phyloP scores from a whole-genome alignment of 2,797 vertebrate genomes.

The Synaphobranchus kaupii region DNA sequence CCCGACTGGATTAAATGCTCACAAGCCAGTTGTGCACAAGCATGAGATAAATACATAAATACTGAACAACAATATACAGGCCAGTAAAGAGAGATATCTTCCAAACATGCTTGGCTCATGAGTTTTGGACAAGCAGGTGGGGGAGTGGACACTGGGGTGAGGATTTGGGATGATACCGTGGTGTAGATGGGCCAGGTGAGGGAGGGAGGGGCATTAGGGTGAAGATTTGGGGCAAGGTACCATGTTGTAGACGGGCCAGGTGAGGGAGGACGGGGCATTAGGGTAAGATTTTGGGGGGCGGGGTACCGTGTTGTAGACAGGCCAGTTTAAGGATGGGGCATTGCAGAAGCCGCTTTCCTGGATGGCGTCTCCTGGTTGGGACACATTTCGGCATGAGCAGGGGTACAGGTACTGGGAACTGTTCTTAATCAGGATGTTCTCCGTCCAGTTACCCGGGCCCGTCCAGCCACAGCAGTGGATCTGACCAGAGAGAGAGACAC shows the following conservation, averaged over 20 bases:
- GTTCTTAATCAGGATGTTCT: slow-evolving; percentile 73
- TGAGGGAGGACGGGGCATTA: not conserved
- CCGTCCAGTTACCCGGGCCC: slow-evolving; percentile 80
- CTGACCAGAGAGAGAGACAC: slow-evolving; percentile 55
- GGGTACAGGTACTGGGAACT: slow-evolving; percentile 64
- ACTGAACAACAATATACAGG: too few relatives aligned
- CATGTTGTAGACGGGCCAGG: not conserved
- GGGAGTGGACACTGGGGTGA: not conserved
- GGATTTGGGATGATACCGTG: slow-evolving; percentile 61
- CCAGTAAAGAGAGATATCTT: too few relatives aligned
- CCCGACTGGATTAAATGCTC: too few relatives aligned
- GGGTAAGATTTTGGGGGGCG: not conserved
- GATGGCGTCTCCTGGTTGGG: slow-evolving; percentile 34
- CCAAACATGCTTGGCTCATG: not conserved
- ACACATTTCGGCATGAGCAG: slow-evolving; percentile 80
- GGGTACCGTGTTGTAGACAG: slow-evolving; percentile 73
- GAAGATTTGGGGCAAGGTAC: too few relatives aligned
- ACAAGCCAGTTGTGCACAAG: too few relatives aligned
- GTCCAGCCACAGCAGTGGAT: slow-evolving; percentile 89
- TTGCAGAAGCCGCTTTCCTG: slow-evolving; percentile 70
- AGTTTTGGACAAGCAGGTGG: not conserved
- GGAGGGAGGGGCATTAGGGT: not conserved
- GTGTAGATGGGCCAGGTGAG: slow-evolving; percentile 63
- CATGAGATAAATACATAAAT: too few relatives aligned
- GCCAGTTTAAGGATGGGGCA: slow-evolving; percentile 41